Evolutionary conservation across 2,888 invertebrate genomes (phyloP).

Genomic region (Pyralis farinalis): DNA sequence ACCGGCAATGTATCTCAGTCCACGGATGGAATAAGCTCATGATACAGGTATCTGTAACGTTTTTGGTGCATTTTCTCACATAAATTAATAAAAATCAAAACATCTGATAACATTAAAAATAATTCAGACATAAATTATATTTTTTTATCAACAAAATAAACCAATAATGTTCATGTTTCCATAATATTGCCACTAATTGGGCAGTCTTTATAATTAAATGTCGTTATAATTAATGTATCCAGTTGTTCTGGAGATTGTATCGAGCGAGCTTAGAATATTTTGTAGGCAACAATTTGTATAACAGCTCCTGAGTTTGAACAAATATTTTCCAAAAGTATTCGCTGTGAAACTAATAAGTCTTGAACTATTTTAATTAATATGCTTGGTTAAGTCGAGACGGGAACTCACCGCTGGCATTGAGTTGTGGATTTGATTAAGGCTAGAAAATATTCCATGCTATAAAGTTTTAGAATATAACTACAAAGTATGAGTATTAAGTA

Average conservation of each 20-base stretch:
- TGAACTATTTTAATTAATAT: slow-evolving; percentile 58
- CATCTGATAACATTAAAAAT: background rate
- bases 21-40: too few species aligned
- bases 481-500: too few species aligned
- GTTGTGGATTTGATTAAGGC: too few species aligned
- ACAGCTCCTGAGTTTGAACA: slow-evolving; percentile 35
- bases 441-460: too few species aligned
- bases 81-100: background rate
- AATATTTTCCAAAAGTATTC: slow-evolving; percentile 28
- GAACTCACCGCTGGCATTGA: background rate
- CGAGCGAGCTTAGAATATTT: slow-evolving; percentile 50
- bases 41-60: background rate
- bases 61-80: background rate
- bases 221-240: slow-evolving; percentile 65
- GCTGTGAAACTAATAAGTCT: slow-evolving; percentile 36
- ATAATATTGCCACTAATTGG: slow-evolving; percentile 50
- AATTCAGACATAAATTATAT: slow-evolving; percentile 2
- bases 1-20: too few species aligned
- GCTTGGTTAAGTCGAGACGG: slow-evolving; percentile 6
- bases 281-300: slow-evolving; percentile 61
- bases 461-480: too few species aligned
- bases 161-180: slow-evolving; percentile 27
- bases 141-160: slow-evolving; percentile 18
- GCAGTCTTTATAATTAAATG: slow-evolving; percentile 48
- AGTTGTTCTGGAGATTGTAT: slow-evolving; percentile 45